Evolutionary conservation across 64 coral and sea anemone species (phyloP), one percentile per base, ranked within the genome.

Genomic region (Dendrophyllia cribrosa): DNA sequence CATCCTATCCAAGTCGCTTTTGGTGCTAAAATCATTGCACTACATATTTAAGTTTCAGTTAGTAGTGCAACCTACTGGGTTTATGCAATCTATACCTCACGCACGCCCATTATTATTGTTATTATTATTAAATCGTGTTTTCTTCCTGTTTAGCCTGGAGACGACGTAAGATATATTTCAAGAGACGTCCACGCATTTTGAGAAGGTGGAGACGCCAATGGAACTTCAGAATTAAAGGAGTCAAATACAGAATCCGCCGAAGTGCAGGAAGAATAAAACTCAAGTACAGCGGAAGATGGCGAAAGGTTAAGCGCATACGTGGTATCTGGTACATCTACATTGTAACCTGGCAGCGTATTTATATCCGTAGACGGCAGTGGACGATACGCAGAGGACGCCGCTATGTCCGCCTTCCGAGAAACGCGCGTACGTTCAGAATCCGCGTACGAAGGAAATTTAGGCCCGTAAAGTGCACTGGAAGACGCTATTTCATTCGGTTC

Each of bases 131-230:
- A 11, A 56, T 49, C 43, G 14, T 50, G 16, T 6, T 46, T 67
- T 3, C 20, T 67, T 48, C 22, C 23, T 7, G 68, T 20, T 23
- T 51, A 84, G 80, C 17, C 61, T 84, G 80, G 80, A 46, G 60
- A 17, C 80, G 60, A 50, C 61, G 80, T 51, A 51, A 9, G 46
- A 50, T 84, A n/a, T 13, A 15, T 23, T 84, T 84, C 80, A 67
- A 15, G 60, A 44, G 80, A 84, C 43, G 20, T 0, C 10, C 2
- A 48, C 80, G 58, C 9, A 4, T 50, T 48, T 48, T 84, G 59
- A 66, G 80, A 15, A 64, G n/a, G 3, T 84, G 60, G 60, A 67
- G 43, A 23, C 24, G 9, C 67, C 44, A 15, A 84, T 84, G 63
- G 20, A 12, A 5, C 63, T 13, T 84, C 0, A 84, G 67, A 48